Base-by-base conservation (phyloP, 2,113 vertebrate species). In the Calyptommatus sinebrachiatus region DNA sequence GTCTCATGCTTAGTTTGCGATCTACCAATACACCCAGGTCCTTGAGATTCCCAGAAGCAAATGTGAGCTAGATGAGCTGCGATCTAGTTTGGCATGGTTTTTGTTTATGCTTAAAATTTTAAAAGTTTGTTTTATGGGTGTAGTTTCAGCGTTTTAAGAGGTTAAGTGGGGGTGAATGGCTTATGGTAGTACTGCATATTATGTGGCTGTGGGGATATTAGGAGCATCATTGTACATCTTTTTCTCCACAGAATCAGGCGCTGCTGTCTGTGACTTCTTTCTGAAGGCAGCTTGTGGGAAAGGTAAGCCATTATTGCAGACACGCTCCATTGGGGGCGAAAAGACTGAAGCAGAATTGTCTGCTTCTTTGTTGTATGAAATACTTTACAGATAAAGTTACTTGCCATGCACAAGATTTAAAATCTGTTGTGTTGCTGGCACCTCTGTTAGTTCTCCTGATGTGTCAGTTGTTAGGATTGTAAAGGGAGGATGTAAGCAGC, bases 221-320 rank as follows among this genome's bases (percentile, higher is more conserved):
- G 0, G 0, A 31, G 48, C 4, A 57, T 77, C 41, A 26, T 31
- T 79, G 7, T 53, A 0, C 35, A 0, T 78, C 5, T 84, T 76
- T 66, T 83, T 92, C 76, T 81, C 79, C 82, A 0, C 93, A 99
- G 98, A 99, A 78, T 99, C 98, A 0, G 98, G 98, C 0, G 98
- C 98, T 46, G 98, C 98, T 78, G 98, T 99, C 35, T 99, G 98
- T 60, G 98, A 99, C 89, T 99, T 97, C 86, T 99, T 99, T 93
- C 94, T 99, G 95, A 97, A 96, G 89, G 97, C 97, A 2, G 95
- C 97, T 2, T 99, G 98, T 92, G 86, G 96, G 79, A 99, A 99
- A 97, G 98, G 98, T 96, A 95, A 95, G 93, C 87, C 1, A 46
- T 16, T 6, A 24, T 8, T 63, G 53, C 28, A 9, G 50, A 0